Evolutionary conservation across 2,888 invertebrate species (phyloP), one percentile per base, ranked within the genome.

Genomic region (Oscheius sp.): DNA sequence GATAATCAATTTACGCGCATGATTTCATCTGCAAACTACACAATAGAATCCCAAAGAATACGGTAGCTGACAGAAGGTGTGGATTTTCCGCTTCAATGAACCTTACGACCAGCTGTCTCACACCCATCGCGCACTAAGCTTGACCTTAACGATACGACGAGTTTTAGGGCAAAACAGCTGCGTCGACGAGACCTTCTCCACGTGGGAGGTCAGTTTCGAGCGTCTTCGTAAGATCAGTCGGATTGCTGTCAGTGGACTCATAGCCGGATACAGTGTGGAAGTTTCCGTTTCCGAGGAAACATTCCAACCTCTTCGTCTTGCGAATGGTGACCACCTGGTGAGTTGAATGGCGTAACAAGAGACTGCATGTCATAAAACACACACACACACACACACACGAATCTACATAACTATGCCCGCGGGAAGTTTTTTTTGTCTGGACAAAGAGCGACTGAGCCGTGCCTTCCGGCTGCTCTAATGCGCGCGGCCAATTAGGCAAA

Each of bases 161-260:
- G 37, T 60, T 60, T 29, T 48, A 63, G 63, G 63, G n/a, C 48
- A 47, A 47, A 50, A 47, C 48, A 63, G 63, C 33, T 68, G 68
- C 37, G 68, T 68, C 21, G 68, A 68, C n/a, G 68, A 68, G 37
- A 51, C 68, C 2, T 68, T 68, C 35, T 68, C 68, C n/a, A 37
- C 68, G n/a, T 68, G 68, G 68, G 42, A 68, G 37, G 42, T 68
- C 55, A 32, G 33, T 37, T 68, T 68, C 55, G 55, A 53, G 13
- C n/a, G 55, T n/a, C 68, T 55, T 11, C 53, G 68, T n/a, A 60
- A 70, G 48, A 70, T 84, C 32, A 79, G 78, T 55, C 76, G 86
- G 42, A 68, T 87, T 29, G 84, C 85, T 11, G 81, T 87, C 35
- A 79, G 83, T 37, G 86, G 86, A 10, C 87, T 85, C 53, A 81